Base-by-base conservation (phyloP, 2,888 invertebrate species). In the Trichopoda pennipes region DNA sequence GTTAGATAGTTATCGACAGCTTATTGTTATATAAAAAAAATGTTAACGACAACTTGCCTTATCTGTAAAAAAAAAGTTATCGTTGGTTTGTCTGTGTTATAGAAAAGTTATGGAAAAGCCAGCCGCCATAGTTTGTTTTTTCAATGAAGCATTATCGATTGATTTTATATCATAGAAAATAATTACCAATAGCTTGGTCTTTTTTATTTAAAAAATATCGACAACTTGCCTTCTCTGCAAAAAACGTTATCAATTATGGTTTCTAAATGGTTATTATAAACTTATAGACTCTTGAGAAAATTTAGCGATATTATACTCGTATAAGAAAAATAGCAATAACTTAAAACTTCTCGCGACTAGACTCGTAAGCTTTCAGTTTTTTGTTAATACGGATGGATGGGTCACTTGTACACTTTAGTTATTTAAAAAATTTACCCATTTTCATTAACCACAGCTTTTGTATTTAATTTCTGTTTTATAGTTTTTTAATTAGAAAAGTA, bases 371-470 rank as follows among this genome's bases (percentile, higher is more conserved):
- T 12, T 16, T 44, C 42, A 4, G 4, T 28, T 6, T 4, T 28
- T n/a, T n/a, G n/a, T n/a, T n/a, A n/a, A n/a, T n/a, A n/a, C n/a
- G n/a, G n/a, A n/a, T n/a, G n/a, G n/a, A 28, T 4, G 3, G 4
- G 14, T 4, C 42, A 4, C 16, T n/a, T n/a, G 9, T 12, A 3
- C 16, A 44, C 16, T 44, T 16, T 44, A 14, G n/a, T 44, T 44
- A 44, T n/a, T 44, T 0, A 16, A 44, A 44, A n/a, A 44, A 10
- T 38, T 12, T 38, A 12, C 10, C 35, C 3, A 35, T 10, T 38
- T 38, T 44, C 2, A 44, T 44, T 44, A 60, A 35, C 16, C 12
- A 38, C 1, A 49, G 56, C 56, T 74, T 64, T 64, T 63, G 47
- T 21, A 0, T 53, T 21, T 28, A 19, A 21, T 14, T 47, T 51